Base-by-base conservation (phyloP, 2,888 invertebrate genomes). In the Rutpela maculata region DNA sequence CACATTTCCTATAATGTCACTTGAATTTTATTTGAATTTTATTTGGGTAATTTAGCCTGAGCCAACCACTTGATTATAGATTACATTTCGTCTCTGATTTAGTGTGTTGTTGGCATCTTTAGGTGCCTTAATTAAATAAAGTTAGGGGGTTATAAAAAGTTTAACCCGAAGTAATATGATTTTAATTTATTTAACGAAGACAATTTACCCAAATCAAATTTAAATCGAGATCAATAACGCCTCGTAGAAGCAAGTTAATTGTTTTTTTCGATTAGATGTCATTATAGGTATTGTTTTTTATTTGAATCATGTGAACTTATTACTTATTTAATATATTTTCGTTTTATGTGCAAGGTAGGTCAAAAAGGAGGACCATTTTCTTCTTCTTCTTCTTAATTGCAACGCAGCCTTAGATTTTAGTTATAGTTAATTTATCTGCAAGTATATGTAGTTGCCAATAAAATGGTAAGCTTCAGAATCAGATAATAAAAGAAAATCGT, bases 1-100 rank as follows among this genome's bases (percentile, higher is more conserved):
- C 81, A 77, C 82, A 82, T 84, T 84, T 85, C 84, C 84, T 85
- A 81, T 82, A 81, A 83, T 85, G 85, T 86, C 85, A 84, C 85
- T 85, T 83, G 82, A 84, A 84, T 85, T 86, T n/a, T n/a, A n/a
- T n/a, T n/a, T n/a, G n/a, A n/a, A n/a, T n/a, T n/a, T 86, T 85
- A 86, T 86, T 87, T 84, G 85, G 86, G 83, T 83, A 86, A 87
- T 86, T 86, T 85, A 85, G 79, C 78, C 74, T 79, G 78, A 83
- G 81, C 83, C 73, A 78, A 79, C 84, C 84, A 83, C 84, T 84
- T 83, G 84, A 82, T 85, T 82, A 82, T 76, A 83, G 82, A 81
- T 81, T 79, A 78, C 81, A 63, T 81, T 81, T 78, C 79, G 77
- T 74, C 80, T 83, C 66, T 71, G 80, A 84, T 84, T 84, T 81